phyloP scores from a whole-genome alignment of 2,113 vertebrate genomes.

The Nipponia nippon region DNA sequence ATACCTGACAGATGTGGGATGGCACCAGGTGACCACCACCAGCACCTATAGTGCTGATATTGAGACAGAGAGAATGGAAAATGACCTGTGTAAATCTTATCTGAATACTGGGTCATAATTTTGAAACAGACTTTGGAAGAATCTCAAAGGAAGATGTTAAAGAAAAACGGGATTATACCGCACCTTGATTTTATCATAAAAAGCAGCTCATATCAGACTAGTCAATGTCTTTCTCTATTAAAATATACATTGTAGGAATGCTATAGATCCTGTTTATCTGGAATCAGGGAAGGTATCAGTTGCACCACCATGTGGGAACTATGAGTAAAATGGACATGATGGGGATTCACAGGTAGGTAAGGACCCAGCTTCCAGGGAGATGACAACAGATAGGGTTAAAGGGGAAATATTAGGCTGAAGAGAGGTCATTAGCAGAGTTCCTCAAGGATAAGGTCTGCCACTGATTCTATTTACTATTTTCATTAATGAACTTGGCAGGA shows the following conservation, averaged over 20 bases:
- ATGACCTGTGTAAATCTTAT: not conserved
- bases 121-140: not conserved
- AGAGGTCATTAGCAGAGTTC: not conserved
- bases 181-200: not conserved
- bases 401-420: not conserved
- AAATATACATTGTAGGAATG: not conserved
- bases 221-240: not conserved
- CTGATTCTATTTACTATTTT: not conserved
- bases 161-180: not conserved
- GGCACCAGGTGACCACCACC: not conserved
- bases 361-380: not conserved
- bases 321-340: not conserved
- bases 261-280: not conserved
- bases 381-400: not conserved
- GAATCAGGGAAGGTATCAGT: not conserved
- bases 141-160: not conserved
- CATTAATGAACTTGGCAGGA: not conserved
- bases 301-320: not conserved
- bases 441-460: not conserved
- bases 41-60: not conserved
- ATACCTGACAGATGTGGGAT: not conserved
- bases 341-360: not conserved
- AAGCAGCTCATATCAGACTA: not conserved
- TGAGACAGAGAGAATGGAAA: not conserved
- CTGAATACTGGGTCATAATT: not conserved